A percentile compares a stretch with the other conserved stretches of the same genome.
phyloP scores from a whole-genome alignment of 2,888 invertebrate species.

The Napeogenes sylphis region DNA sequence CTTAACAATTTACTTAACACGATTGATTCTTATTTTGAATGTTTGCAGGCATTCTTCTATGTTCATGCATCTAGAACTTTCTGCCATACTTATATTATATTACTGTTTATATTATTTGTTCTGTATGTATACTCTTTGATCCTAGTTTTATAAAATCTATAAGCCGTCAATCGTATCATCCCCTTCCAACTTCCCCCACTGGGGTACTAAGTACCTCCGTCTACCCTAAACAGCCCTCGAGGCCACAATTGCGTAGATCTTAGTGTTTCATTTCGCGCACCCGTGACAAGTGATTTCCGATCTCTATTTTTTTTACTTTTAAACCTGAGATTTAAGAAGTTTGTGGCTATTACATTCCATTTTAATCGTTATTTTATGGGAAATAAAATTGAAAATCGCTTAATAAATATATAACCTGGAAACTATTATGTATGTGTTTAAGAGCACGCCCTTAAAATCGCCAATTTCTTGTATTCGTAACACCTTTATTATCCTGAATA shows the following conservation, averaged over 20 bases:
- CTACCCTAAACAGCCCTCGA: constrained; percentile 39
- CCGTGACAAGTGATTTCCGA: constrained; percentile 29
- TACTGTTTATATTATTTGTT: too few species aligned
- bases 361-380: not conserved
- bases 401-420: not conserved
- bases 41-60: too few species aligned
- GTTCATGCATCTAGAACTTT: too few species aligned
- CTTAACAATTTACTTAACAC: not conserved
- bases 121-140: too few species aligned
- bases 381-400: not conserved
- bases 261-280: constrained; percentile 26
- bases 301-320: constrained; percentile 7
- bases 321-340: not conserved
- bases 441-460: too few species aligned
- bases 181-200: constrained; percentile 21
- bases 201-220: constrained; percentile 44
- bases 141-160: not conserved
- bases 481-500: too few species aligned
- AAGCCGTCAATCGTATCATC: not conserved
- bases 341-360: not conserved
- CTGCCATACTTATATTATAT: too few species aligned
- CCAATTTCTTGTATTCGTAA: too few species aligned
- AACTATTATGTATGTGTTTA: too few species aligned
- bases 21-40: too few species aligned
- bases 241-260: constrained; percentile 20